Conservation (phyloP, 30 jellyfish, hydroid and myxozoan species). For the Pelagia noctiluca region DNA sequence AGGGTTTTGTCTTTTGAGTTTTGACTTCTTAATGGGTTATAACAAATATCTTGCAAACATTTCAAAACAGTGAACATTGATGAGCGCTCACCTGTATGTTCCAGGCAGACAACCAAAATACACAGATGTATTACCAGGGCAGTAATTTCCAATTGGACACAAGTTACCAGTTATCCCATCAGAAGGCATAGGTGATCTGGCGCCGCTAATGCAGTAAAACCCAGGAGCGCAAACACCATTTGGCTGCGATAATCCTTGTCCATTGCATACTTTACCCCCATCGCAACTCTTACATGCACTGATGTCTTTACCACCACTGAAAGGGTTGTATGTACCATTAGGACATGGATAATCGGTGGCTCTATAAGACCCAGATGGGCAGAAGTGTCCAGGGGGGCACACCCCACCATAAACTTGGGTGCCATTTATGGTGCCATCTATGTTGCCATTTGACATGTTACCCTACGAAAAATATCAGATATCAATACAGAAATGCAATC, state of each 20-base stretch:
- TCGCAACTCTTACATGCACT: constrained; percentile 82
- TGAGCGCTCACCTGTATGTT: constrained; percentile 86
- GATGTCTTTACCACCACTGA: constrained; percentile 69
- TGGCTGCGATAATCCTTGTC: constrained; percentile 85
- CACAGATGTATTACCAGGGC: constrained; percentile 90
- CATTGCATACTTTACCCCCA: constrained; percentile 89
- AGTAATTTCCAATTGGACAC: constrained; percentile 92
- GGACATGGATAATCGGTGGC: constrained; percentile 88
- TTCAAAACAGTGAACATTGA: too few relatives aligned
- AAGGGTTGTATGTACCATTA: constrained; percentile 92
- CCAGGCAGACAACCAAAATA: constrained; percentile 78
- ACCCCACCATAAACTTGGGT: constrained; percentile 89
- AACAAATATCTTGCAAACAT: too few relatives aligned
- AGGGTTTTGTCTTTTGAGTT: too few relatives aligned
- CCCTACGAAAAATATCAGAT: constrained; percentile 65
- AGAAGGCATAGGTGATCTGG: constrained; percentile 68
- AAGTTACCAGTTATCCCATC: constrained; percentile 89
- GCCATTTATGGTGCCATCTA: constrained; percentile 68
- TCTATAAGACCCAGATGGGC: constrained; percentile 78
- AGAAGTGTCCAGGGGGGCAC: constrained; percentile 96
- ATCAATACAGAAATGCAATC: constrained; percentile 5
- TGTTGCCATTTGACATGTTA: constrained; percentile 65
- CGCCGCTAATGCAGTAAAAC: constrained; percentile 86
- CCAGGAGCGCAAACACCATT: constrained; percentile 93
- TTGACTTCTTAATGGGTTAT: too few relatives aligned